Percentiles rank a stretch among this genome's conserved stretches.
Conservation (phyloP, 2,113 vertebrate species). For the Xenopus borealis region DNA sequence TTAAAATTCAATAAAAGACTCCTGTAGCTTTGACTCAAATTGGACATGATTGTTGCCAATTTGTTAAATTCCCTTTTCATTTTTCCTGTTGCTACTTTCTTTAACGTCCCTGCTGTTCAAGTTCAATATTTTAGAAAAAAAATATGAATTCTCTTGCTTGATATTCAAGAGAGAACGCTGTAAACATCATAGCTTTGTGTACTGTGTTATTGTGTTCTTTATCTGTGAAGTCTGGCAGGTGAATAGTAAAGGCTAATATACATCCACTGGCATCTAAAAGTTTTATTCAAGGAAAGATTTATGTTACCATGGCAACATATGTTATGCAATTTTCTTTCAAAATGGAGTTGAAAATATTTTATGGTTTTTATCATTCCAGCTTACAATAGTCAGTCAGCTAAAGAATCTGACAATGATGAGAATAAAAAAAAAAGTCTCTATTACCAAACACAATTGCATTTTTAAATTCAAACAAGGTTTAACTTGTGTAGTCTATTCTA, state of each 20-base stretch:
- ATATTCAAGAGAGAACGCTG: constrained; percentile 27
- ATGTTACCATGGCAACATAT: not conserved
- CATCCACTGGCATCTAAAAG: not conserved
- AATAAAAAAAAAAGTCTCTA: not conserved
- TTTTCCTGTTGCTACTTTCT: not conserved
- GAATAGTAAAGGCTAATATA: not conserved
- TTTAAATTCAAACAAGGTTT: no score
- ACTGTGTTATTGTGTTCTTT: not conserved
- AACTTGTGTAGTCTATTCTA: no score
- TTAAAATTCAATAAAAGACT: not conserved
- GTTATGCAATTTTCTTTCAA: not conserved
- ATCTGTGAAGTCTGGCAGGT: constrained; percentile 10
- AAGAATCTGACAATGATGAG: not conserved
- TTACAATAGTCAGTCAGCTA: no score
- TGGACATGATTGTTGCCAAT: not conserved
- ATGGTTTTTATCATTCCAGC: not conserved
- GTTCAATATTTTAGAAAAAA: constrained; percentile 6
- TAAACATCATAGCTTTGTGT: not conserved
- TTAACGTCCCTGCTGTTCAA: constrained; percentile 18
- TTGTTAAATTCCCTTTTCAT: not conserved
- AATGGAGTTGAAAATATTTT: not conserved
- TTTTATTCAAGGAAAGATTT: not conserved
- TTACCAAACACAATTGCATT: no score
- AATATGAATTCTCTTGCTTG: constrained; percentile 7
- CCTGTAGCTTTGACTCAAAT: not conserved